Percentiles rank a stretch among this genome's conserved stretches.
Evolutionary conservation across 2,888 invertebrate species (phyloP).

Genomic region (Lymantria monacha): DNA sequence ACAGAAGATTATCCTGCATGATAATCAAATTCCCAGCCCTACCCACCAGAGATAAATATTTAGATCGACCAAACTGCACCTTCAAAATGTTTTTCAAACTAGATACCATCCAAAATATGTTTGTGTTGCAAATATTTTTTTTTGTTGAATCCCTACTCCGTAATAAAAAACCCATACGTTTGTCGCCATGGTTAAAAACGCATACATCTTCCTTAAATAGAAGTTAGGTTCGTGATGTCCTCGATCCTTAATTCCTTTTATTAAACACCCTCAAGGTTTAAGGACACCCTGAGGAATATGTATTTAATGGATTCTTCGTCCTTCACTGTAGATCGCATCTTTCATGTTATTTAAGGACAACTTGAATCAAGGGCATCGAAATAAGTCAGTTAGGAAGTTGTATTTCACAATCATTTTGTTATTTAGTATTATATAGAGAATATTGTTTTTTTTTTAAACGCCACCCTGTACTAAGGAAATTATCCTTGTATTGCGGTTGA

Average conservation of each 20-base stretch:
- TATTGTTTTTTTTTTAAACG: too few relatives aligned
- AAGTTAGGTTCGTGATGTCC: background rate
- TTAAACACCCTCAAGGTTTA: slow-evolving; percentile 2
- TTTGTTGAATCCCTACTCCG: background rate
- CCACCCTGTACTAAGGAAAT: too few relatives aligned
- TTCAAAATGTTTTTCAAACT: too few relatives aligned
- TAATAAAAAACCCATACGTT: background rate
- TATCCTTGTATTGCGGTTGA: too few relatives aligned
- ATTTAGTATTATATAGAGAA: too few relatives aligned
- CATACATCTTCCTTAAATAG: slow-evolving; percentile 1
- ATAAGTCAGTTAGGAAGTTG: background rate
- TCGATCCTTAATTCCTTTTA: slow-evolving; percentile 1
- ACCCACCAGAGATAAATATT: too few relatives aligned
- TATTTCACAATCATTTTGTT: too few relatives aligned
- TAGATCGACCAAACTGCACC: too few relatives aligned
- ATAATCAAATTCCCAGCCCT: too few relatives aligned
- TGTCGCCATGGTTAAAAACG: background rate
- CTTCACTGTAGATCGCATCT: background rate
- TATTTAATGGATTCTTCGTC: slow-evolving; percentile 1
- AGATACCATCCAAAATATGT: too few relatives aligned
- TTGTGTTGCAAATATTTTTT: background rate
- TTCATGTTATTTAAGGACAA: background rate
- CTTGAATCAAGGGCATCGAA: background rate
- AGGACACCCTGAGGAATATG: background rate
- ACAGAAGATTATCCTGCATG: too few relatives aligned